Percentiles rank a stretch among this genome's conserved stretches.
Conservation (phyloP, 2,888 invertebrate genomes). For the Drosophila mercatorum region DNA sequence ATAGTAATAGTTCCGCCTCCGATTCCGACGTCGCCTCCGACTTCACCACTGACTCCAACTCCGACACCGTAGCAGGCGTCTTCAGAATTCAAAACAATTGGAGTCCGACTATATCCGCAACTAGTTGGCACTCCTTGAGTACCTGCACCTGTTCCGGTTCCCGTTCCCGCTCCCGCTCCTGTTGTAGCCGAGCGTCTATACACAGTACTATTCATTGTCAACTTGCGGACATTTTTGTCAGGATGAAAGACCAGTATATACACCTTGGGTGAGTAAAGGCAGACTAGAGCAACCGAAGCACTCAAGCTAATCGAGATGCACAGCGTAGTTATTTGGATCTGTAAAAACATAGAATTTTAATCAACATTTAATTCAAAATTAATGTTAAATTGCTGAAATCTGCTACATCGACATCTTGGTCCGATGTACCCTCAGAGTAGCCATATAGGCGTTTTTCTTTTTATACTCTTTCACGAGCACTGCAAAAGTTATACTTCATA, state of each 20-base stretch:
- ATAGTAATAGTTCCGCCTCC: constrained; percentile 26
- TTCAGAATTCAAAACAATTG: constrained; percentile 20
- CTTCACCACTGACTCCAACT: not conserved
- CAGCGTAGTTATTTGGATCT: constrained; percentile 91
- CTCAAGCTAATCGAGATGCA: constrained; percentile 92
- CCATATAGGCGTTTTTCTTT: no score
- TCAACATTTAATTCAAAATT: not conserved
- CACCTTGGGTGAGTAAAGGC: constrained; percentile 91
- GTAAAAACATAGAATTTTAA: constrained; percentile 43
- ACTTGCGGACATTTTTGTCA: constrained; percentile 89
- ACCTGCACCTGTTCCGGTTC: constrained; percentile 18
- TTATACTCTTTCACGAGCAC: no score
- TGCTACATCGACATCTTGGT: no score
- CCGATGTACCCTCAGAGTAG: no score
- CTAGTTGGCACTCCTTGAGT: constrained; percentile 55
- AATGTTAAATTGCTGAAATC: no score
- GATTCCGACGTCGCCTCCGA: constrained; percentile 2
- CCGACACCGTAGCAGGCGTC: constrained; percentile 20
- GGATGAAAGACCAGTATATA: constrained; percentile 92
- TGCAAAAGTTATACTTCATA: no score
- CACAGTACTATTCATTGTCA: constrained; percentile 83
- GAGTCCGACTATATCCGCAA: constrained; percentile 68
- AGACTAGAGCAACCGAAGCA: constrained; percentile 90
- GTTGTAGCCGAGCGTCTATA: constrained; percentile 76
- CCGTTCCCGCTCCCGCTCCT: constrained; percentile 13